Conservation (phyloP, 2,888 invertebrate species). For the Nematopogon swammerdamellus region DNA sequence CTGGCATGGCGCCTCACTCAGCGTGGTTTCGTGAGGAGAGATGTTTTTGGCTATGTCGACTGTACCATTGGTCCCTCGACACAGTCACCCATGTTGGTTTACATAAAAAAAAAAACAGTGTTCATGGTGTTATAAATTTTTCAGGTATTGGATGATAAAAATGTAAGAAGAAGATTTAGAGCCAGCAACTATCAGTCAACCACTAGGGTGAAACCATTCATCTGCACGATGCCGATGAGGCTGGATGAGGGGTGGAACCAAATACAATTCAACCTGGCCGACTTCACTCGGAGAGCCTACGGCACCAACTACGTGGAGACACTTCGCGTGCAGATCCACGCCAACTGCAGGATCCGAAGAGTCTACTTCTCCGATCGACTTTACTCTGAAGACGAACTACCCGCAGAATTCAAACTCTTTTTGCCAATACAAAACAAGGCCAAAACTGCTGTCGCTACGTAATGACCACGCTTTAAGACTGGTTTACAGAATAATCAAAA, state of each 20-base stretch:
- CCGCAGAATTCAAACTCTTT: slow-evolving; percentile 93
- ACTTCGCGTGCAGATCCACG: slow-evolving; percentile 88
- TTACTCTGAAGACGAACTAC: slow-evolving; percentile 92
- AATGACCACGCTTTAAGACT: slow-evolving; percentile 18
- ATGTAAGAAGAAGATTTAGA: slow-evolving; percentile 81
- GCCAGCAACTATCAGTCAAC: slow-evolving; percentile 96
- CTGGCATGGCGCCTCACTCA: too few relatives aligned
- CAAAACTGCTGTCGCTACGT: slow-evolving; percentile 50
- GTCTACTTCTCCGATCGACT: slow-evolving; percentile 88
- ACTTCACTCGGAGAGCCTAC: slow-evolving; percentile 90
- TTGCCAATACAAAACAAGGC: slow-evolving; percentile 85
- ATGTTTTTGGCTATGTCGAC: too few relatives aligned
- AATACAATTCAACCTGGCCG: slow-evolving; percentile 93
- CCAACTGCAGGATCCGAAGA: slow-evolving; percentile 90
- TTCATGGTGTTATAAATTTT: slow-evolving; percentile 9
- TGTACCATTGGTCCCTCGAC: too few relatives aligned
- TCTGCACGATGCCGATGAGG: slow-evolving; percentile 95
- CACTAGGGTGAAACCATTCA: slow-evolving; percentile 93
- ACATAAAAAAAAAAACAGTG: too few relatives aligned
- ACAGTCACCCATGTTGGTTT: too few relatives aligned
- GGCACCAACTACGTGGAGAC: slow-evolving; percentile 97
- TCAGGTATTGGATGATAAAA: slow-evolving; percentile 93
- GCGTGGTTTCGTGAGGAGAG: too few relatives aligned
- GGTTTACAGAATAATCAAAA: neutral
- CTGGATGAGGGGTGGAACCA: slow-evolving; percentile 94